These are phyloP conservation scores for Scolopax rusticola DNA, from an alignment of 2,797 vertebrate species.

Conservation along the genomic window DNA sequence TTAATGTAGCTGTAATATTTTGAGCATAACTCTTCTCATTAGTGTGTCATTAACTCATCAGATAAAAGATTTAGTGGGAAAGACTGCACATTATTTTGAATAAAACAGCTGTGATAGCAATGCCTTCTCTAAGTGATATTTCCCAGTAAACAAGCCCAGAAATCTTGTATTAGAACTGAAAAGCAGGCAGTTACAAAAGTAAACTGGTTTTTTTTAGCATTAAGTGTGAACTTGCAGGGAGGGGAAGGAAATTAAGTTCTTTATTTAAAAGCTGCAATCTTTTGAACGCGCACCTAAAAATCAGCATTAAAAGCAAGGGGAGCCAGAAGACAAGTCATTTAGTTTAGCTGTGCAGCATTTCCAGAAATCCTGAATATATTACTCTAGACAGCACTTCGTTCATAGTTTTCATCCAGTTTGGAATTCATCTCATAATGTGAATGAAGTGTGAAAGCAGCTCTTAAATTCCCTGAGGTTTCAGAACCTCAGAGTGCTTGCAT, in stretches of 20 bases:
- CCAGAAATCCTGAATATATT: slow-evolving; percentile 66
- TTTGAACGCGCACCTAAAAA: slow-evolving; percentile 31
- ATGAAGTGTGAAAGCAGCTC: slow-evolving; percentile 76
- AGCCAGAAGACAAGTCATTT: slow-evolving; percentile 53
- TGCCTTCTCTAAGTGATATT: slow-evolving; percentile 5
- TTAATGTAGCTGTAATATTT: slow-evolving; percentile 54
- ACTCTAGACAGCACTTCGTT: slow-evolving; percentile 60
- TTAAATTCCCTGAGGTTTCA: slow-evolving; percentile 66
- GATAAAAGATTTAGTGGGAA: slow-evolving; percentile 25
- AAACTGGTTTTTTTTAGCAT: background rate
- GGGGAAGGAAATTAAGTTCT: slow-evolving; percentile 39
- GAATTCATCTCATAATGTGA: slow-evolving; percentile 67
- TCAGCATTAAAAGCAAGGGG: slow-evolving; percentile 39
- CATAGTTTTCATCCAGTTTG: slow-evolving; percentile 69
- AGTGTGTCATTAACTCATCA: slow-evolving; percentile 58
- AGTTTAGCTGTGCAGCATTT: slow-evolving; percentile 49
- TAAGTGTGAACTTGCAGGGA: slow-evolving; percentile 5
- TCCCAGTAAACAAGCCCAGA: slow-evolving; percentile 26
- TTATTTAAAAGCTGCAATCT: slow-evolving; percentile 28
- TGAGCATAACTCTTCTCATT: slow-evolving; percentile 46
- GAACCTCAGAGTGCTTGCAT: slow-evolving; percentile 33
- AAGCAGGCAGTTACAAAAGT: background rate
- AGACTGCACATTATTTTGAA: slow-evolving; percentile 4
- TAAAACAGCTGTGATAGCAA: slow-evolving; percentile 20
- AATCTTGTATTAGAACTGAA: slow-evolving; percentile 9